Evolutionary conservation across 2,113 vertebrate genomes (phyloP), one percentile per base, ranked within the genome.

Genomic region (Phyllostomus discolor): DNA sequence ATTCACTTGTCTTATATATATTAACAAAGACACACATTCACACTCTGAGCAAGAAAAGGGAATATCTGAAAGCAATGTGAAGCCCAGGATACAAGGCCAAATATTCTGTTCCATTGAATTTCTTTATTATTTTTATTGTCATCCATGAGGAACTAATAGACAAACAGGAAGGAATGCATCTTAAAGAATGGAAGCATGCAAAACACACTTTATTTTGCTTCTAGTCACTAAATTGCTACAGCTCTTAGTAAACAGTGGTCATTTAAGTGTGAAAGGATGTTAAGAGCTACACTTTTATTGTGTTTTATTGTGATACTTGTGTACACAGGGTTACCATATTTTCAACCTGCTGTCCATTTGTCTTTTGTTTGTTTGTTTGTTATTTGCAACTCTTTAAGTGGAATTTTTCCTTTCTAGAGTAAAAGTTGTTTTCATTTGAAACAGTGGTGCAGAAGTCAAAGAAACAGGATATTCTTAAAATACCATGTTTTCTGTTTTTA

Each of bases 371-470:
- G 31, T 9, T 57, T 80, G 19, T 16, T 57, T 80, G 35, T 59
- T 54, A 70, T 50, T 91, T 88, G 20, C 22, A 80, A 91, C 11
- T 52, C 5, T 81, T 95, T 94, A 78, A 33, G 7, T 12, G 22
- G n/a, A 69, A 33, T 57, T 15, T 43, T 91, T 93, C 12, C n/a
- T n/a, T 76, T 80, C 28, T 82, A 5, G 24, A 73, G 17, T 59
- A 9, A 31, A 82, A 81, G 10, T 20, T 76, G 31, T 94, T 97
- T 95, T 43, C 15, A 67, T 76, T 95, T 88, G 81, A 93, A 94
- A 88, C n/a, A 97, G 81, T 91, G 28, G 52, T 91, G 38, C 10
- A 20, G 16, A 48, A 69, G 14, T 87, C 19, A 93, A 78, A 72
- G 52, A 66, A 72, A 72, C 10, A 93, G 35, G 7, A 10, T 6